phyloP scores from a whole-genome alignment of 2,888 invertebrate species.

The Ceriagrion tenellum region DNA sequence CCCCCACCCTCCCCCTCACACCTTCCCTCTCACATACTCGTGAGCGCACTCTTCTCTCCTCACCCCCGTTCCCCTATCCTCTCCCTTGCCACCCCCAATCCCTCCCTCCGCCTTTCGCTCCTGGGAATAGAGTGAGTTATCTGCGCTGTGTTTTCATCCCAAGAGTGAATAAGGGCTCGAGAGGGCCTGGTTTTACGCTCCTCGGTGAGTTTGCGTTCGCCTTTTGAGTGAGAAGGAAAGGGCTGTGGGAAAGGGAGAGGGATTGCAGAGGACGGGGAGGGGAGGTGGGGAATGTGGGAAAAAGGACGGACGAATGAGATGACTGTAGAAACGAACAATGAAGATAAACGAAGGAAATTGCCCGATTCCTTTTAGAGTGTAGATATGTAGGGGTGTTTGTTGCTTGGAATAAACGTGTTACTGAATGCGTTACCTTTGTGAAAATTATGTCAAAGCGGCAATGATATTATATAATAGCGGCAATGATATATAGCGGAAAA shows the following conservation, averaged over 20 bases:
- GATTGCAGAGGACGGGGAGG: not conserved
- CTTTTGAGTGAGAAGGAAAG: not conserved
- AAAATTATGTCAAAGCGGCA: too few relatives aligned
- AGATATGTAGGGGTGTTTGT: too few relatives aligned
- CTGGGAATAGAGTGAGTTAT: conserved; percentile 63
- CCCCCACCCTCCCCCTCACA: not conserved
- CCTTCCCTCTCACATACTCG: not conserved
- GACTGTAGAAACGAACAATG: too few relatives aligned
- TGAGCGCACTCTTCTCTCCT: not conserved
- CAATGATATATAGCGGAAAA: too few relatives aligned
- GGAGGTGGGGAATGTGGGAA: not conserved
- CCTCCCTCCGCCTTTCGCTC: not conserved
- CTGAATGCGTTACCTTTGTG: too few relatives aligned
- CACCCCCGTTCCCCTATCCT: not conserved
- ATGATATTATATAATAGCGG: too few relatives aligned
- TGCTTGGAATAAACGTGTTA: not conserved
- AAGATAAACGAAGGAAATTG: too few relatives aligned
- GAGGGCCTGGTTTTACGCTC: not conserved
- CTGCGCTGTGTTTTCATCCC: conserved; percentile 33
- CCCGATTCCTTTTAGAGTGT: too few relatives aligned
- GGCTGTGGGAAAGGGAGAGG: not conserved
- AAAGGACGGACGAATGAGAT: not conserved
- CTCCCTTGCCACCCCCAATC: not conserved
- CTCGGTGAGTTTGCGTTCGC: conserved; percentile 10
- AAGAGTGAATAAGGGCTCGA: conserved; percentile 27